phyloP scores from a whole-genome alignment of 2,888 invertebrate genomes.

The Lasioglossum calceatum region DNA sequence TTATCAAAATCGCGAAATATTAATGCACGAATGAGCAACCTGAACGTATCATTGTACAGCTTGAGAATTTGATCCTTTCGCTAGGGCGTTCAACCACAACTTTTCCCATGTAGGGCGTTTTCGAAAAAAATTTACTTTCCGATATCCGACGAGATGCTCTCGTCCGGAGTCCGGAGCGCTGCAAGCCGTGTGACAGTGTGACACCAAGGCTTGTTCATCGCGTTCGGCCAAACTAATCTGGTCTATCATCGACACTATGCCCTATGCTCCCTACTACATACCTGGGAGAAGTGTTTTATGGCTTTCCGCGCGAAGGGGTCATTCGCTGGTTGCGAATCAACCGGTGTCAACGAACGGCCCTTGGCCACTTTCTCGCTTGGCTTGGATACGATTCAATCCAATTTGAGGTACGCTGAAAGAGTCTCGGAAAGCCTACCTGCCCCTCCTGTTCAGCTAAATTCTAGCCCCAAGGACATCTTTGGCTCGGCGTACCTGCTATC shows the following conservation, averaged over 20 bases:
- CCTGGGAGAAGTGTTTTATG: not conserved
- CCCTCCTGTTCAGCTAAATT: not conserved
- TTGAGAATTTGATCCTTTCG: no score
- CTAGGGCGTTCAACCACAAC: no score
- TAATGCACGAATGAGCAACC: no score
- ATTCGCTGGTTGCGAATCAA: not conserved
- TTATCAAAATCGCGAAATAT: no score
- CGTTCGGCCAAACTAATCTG: not conserved
- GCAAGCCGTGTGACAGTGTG: not conserved
- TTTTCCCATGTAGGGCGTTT: no score
- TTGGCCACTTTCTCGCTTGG: not conserved
- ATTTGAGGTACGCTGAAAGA: not conserved
- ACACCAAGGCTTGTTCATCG: not conserved
- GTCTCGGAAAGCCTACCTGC: not conserved
- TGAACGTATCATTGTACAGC: no score
- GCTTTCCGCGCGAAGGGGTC: conserved; percentile 1
- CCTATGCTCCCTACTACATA: not conserved
- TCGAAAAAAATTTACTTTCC: no score
- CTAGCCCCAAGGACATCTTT: not conserved
- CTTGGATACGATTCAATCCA: not conserved
- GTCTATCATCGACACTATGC: not conserved
- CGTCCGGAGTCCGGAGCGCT: no score
- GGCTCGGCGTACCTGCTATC: not conserved
- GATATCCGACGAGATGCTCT: no score
- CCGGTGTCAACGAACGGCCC: not conserved